Base-by-base conservation (phyloP, 2,888 invertebrate genomes). In the Zaprionus obscuricornis region DNA sequence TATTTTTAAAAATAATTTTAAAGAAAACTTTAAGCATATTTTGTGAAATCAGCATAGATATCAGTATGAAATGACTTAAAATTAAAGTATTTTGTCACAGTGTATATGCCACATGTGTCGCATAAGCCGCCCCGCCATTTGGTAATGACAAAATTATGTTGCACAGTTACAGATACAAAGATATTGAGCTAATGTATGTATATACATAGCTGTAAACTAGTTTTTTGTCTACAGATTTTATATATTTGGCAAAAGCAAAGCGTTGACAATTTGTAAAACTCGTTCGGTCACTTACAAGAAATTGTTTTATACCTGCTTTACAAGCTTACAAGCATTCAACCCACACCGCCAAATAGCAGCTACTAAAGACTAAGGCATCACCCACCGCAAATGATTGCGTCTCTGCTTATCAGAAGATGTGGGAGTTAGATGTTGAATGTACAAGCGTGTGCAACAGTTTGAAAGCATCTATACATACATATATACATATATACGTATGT, bases 141-240 rank as follows among this genome's bases (percentile, higher is more conserved):
- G 62, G 78, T 81, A 82, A 82, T 81, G 81, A 79, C 81, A 82
- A 81, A 82, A 79, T 82, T 79, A 75, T 81, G 81, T 81, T 81
- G 77, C 77, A 77, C 70, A 74, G 66, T 60, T 65, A 64, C 46
- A 66, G 33, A 57, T 57, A 66, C 59, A 52, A 43, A 50, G 22
- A 57, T 16, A 36, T 18, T 29, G 33, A 55, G 66, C 33, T 37
- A 45, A 52, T 54, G 52, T 24, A 33, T 40, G 55, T 68, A 56
- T 55, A 26, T 63, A 43, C 42, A 36, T 58, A 36, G 43, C 57
- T 57, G 64, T 49, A 74, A 74, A 68, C 74, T 73, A 58, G 71
- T 75, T 71, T 54, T 50, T 51, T 55, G 46, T 50, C 65, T 71
- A 75, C 67, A 78, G 71, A 74, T 68, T 76, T 50, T 55, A 47